Evolutionary conservation across 2,888 invertebrate genomes (phyloP), one percentile per base, ranked within the genome.

Genomic region (Cataglyphis altisquamis): DNA sequence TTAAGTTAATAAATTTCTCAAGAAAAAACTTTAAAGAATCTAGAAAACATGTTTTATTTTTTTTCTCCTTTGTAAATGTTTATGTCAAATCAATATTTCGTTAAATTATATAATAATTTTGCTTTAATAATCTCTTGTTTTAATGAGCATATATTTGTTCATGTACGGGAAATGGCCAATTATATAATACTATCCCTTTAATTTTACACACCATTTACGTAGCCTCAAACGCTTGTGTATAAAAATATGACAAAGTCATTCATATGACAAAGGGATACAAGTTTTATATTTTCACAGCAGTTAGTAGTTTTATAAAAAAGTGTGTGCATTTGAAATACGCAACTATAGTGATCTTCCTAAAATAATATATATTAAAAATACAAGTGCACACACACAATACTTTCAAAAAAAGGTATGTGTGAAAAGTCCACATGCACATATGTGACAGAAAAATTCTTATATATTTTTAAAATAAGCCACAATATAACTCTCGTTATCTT

Each of bases 171-270:
- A 78, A 70, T 78, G 60, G 9, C 45, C 36, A 80, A 72, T 80
- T 72, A 72, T 18, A 25, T 48, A 80, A 72, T 48, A n/a, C 25
- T 36, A 36, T 72, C 45, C 32, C 78, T 18, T 4, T 72, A 80
- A 80, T 80, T 45, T 78, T 60, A 25, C 5, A 75, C 63, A 12
- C 3, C 60, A 18, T 36, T 80, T 80, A 80, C 72, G 78, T 72
- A 36, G 57, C 45, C 32, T 39, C 25, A 57, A 25, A 52, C 39
- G 10, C 10, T 70, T 18, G 3, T 32, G 21, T 45, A 29, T n/a
- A 18, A 67, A 32, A 60, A 68, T 36, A 10, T 39, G 29, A 48
- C 48, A 48, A n/a, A n/a, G 18, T 78, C 15, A 25, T 18, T 70
- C 10, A 21, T 36, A 10, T n/a, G 32, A 68, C 45, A 21, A 80